Evolutionary conservation across 2,888 invertebrate species (phyloP), one percentile per base, ranked within the genome.

Genomic region (Patella ulyssiponensis): DNA sequence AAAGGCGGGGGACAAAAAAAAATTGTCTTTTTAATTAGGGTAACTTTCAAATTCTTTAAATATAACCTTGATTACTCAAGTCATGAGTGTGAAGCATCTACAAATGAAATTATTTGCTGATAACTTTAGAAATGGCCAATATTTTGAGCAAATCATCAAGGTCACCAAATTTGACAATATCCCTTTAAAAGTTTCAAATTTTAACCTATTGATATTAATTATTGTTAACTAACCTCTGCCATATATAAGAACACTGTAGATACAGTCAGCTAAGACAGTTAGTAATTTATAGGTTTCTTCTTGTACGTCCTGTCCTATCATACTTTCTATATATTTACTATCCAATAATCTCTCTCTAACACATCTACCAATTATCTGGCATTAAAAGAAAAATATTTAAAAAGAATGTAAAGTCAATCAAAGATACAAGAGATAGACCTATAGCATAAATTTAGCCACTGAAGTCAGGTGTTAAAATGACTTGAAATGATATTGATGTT

Each of bases 191-290:
- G 44, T 44, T 44, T 44, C 44, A 44, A 44, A 44, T 44, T 44
- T 44, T 44, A 44, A 44, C 44, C 9, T 44, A 7, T 44, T 9
- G 9, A 44, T 44, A 44, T 7, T 7, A 44, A 9, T 7, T 9
- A 44, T 44, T 23, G 14, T 27, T 51, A 20, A 70, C 71, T 27
- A 81, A 88, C 88, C 86, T 86, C 87, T 88, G 17, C 86, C 85
- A 73, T 84, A 85, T 17, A 88, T 86, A n/a, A 90, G 81, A 0
- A 89, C 84, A 80, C 88, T 84, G 77, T 89, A 90, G 51, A 88
- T 80, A 85, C 88, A 88, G 70, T 90, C 90, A 1, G 88, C 86
- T 53, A 90, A 75, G 74, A 85, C 80, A 12, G 74, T 81, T 15
- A 90, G 83, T 23, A 85, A 82, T 12, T 88, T 85, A 71, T 82